Conservation (phyloP, 2,888 invertebrate genomes). For the Julus scanicus region DNA sequence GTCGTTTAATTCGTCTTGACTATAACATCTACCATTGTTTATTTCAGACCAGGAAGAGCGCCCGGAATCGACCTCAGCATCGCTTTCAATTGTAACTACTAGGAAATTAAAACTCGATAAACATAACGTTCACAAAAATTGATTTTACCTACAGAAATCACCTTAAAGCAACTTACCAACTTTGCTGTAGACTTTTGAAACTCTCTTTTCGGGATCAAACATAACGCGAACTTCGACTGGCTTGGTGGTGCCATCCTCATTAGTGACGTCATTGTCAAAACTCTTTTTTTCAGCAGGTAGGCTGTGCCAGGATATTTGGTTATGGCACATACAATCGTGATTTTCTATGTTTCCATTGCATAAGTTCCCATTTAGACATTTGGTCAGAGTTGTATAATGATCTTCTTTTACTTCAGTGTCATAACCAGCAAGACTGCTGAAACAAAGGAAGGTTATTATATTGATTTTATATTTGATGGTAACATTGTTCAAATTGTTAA, state of each 20-base stretch:
- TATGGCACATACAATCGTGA: constrained; percentile 54
- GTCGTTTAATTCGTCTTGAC: constrained; percentile 66
- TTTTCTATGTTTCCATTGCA: constrained; percentile 54
- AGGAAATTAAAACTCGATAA: background rate
- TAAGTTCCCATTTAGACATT: constrained; percentile 56
- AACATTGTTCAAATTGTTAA: too few species aligned
- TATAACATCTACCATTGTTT: constrained; percentile 70
- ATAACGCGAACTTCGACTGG: constrained; percentile 59
- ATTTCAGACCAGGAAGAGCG: constrained; percentile 75
- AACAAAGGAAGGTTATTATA: constrained; percentile 34
- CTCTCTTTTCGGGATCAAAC: constrained; percentile 57
- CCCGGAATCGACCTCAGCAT: constrained; percentile 71
- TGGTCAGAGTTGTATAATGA: constrained; percentile 56
- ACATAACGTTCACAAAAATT: background rate
- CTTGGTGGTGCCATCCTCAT: constrained; percentile 54
- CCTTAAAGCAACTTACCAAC: constrained; percentile 57
- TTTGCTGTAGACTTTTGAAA: constrained; percentile 59
- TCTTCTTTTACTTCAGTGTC: constrained; percentile 38
- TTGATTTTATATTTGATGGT: too few species aligned
- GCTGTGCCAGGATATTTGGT: constrained; percentile 54
- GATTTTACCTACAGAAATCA: background rate
- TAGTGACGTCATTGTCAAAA: constrained; percentile 51
- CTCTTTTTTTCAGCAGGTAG: constrained; percentile 20
- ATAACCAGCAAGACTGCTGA: constrained; percentile 51
- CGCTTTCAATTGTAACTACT: constrained; percentile 64